Percentiles rank a stretch among this genome's conserved stretches.
Conservation (phyloP, 1,140 invertebrate genomes). For the Carposina sasakii region DNA sequence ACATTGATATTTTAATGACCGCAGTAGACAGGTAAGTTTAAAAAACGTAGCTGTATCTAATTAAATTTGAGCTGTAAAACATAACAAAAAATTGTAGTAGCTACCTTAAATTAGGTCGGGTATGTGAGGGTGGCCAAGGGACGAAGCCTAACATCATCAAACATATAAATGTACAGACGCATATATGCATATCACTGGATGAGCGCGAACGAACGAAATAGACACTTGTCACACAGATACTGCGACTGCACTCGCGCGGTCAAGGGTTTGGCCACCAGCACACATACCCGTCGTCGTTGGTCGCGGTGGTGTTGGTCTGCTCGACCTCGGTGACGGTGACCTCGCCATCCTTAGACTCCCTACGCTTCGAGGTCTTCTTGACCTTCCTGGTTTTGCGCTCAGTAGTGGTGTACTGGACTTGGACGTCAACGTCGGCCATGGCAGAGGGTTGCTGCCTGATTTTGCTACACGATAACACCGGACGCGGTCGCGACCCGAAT, state of each 20-base stretch:
- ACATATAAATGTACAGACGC: constrained; percentile 17
- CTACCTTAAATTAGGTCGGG: constrained; percentile 77
- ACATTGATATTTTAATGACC: too few relatives aligned
- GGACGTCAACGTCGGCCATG: constrained; percentile 91
- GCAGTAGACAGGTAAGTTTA: too few relatives aligned
- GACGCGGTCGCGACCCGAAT: constrained; percentile 70
- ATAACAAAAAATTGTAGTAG: too few relatives aligned
- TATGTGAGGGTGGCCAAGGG: constrained; percentile 76
- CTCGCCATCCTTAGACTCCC: constrained; percentile 84
- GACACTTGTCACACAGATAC: constrained; percentile 51
- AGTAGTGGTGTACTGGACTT: constrained; percentile 86
- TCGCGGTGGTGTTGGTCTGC: constrained; percentile 77
- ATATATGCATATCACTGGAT: constrained; percentile 34
- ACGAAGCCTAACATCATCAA: constrained; percentile 26
- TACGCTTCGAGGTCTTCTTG: constrained; percentile 87
- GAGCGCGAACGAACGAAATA: constrained; percentile 40
- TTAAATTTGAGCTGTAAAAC: too few relatives aligned
- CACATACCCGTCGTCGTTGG: constrained; percentile 88
- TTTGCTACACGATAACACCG: constrained; percentile 55
- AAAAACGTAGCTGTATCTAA: too few relatives aligned
- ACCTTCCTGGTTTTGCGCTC: constrained; percentile 91
- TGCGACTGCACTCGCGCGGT: constrained; percentile 46
- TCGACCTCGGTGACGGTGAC: constrained; percentile 88
- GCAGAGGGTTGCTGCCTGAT: constrained; percentile 40
- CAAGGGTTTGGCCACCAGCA: constrained; percentile 70